A percentile compares a stretch with the other conserved stretches of the same genome.
These are phyloP conservation scores for Lophochroa leadbeateri DNA, from an alignment of 2,113 vertebrate species.

Conservation along the genomic window DNA sequence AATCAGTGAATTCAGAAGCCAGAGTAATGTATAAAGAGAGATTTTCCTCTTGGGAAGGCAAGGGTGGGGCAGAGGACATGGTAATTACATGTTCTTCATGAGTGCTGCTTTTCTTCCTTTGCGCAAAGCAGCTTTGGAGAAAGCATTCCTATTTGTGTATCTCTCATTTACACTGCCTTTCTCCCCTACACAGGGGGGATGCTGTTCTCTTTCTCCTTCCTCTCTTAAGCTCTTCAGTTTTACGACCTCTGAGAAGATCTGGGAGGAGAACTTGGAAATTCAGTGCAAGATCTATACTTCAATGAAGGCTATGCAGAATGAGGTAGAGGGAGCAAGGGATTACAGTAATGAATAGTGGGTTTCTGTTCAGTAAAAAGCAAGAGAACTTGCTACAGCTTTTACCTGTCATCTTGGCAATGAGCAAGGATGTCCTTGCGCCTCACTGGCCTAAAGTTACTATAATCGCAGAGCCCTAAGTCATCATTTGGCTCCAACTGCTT, in stretches of 20 bases:
- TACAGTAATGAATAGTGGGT: background rate
- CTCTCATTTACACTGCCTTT: background rate
- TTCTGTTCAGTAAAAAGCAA: background rate
- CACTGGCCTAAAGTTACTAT: background rate
- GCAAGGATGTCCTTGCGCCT: background rate
- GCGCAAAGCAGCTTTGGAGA: background rate
- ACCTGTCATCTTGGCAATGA: background rate
- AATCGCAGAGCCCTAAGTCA: background rate
- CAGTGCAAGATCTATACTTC: background rate
- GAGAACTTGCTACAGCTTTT: background rate
- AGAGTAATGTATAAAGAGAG: background rate
- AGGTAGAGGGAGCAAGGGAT: background rate
- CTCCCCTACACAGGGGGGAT: too few species aligned
- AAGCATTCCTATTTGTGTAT: background rate
- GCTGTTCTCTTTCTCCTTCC: background rate
- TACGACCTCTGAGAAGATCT: background rate
- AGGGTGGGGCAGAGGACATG: conserved; percentile 2
- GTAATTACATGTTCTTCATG: conserved; percentile 17
- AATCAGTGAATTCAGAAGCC: conserved; percentile 27
- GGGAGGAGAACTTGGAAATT: background rate
- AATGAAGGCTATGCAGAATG: background rate
- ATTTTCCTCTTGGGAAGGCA: conserved; percentile 34
- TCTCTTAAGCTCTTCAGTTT: background rate
- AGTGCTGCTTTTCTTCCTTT: background rate
- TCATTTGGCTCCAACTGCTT: background rate